Conservation (phyloP, 2,797 vertebrate species). For the Picus viridis region DNA sequence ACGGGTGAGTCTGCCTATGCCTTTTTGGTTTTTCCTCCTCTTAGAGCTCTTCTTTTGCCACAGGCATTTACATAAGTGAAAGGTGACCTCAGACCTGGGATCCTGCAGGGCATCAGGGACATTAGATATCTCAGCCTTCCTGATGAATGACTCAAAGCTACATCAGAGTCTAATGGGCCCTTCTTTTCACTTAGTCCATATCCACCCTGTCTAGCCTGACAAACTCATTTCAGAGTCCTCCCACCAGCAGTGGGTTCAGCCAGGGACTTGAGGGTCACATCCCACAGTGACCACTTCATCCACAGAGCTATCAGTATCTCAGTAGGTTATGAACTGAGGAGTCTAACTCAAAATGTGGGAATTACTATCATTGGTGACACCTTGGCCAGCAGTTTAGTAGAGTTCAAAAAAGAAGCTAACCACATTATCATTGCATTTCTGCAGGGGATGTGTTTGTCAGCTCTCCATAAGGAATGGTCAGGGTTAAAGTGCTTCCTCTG, state of each 20-base stretch:
- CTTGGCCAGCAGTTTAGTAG: not conserved
- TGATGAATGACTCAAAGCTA: not conserved
- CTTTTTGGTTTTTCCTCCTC: not conserved
- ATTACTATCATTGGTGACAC: not conserved
- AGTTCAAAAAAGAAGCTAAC: not conserved
- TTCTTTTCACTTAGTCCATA: not conserved
- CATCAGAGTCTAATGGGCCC: accelerated
- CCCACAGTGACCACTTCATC: not conserved
- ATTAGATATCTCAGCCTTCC: not conserved
- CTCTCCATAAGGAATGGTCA: not conserved
- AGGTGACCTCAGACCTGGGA: not conserved
- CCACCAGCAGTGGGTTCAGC: not conserved
- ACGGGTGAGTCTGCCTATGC: not conserved
- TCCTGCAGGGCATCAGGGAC: not conserved
- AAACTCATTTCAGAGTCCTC: not conserved
- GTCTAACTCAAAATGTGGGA: not conserved
- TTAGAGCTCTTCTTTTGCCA: not conserved
- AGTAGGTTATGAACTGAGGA: not conserved
- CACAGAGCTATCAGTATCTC: not conserved
- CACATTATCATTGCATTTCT: not conserved
- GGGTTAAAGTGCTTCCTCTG: not conserved
- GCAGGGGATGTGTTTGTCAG: not conserved
- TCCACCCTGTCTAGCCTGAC: not conserved
- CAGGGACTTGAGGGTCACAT: not conserved
- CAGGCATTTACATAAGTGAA: not conserved